Percentiles rank a stretch among this genome's conserved stretches.
Evolutionary conservation across 2,113 vertebrate genomes (phyloP).

Genomic region (Arothron firmamentum): DNA sequence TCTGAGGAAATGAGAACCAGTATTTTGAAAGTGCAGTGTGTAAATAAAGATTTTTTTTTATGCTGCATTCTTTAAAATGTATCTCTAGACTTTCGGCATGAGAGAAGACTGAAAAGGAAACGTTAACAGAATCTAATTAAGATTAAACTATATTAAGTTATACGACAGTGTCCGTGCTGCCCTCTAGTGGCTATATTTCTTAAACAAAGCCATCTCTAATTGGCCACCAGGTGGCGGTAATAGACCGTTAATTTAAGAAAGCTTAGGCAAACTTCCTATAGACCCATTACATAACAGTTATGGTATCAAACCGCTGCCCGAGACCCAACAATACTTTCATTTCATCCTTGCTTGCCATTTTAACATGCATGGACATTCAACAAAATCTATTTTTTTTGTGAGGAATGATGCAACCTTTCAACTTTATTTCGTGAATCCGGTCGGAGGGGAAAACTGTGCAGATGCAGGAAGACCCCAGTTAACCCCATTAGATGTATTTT

Average conservation of each 20-base stretch:
- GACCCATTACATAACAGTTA: conserved; percentile 10
- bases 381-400: no score
- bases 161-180: conserved; percentile 23
- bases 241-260: neutral
- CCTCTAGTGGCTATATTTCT: conserved; percentile 30
- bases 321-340: neutral
- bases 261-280: neutral
- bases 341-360: neutral
- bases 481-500: neutral
- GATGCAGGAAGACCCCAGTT: neutral
- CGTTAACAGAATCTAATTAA: no score
- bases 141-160: no score
- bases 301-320: neutral
- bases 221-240: conserved; percentile 38
- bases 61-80: no score
- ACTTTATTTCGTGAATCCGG: no score
- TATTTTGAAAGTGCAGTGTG: no score
- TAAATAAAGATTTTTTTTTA: no score
- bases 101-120: no score
- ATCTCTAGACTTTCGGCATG: no score
- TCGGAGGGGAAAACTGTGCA: neutral
- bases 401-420: no score
- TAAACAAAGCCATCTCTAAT: neutral
- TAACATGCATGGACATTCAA: neutral
- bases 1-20: no score